These are phyloP conservation scores for Dilophus febrilis DNA, from an alignment of 2,888 invertebrate genomes.

Conservation along the genomic window DNA sequence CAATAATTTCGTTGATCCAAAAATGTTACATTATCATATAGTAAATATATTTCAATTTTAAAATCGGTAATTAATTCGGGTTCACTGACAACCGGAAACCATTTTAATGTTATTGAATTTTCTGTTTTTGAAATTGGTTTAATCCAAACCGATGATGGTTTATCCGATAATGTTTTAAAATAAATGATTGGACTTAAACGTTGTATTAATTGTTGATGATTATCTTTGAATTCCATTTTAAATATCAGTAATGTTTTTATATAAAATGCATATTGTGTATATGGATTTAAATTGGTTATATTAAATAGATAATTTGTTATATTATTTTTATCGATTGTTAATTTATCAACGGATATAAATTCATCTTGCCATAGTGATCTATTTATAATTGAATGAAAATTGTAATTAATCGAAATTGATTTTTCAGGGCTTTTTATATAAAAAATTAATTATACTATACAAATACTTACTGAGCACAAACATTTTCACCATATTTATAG, in stretches of 20 bases:
- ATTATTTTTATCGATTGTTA: slow-evolving; percentile 10
- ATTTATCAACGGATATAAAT: slow-evolving; percentile 8
- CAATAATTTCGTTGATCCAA: slow-evolving; percentile 37
- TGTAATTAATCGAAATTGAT: too few species aligned
- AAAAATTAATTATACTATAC: neutral
- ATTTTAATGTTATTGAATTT: slow-evolving; percentile 31
- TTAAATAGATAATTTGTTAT: slow-evolving; percentile 18
- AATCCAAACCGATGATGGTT: slow-evolving; percentile 29
- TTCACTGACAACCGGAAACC: slow-evolving; percentile 37
- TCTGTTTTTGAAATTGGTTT: slow-evolving; percentile 19
- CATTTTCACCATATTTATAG: slow-evolving; percentile 34
- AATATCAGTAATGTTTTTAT: slow-evolving; percentile 36
- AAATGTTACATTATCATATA: slow-evolving; percentile 21
- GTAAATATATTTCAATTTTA: slow-evolving; percentile 22
- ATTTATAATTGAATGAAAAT: too few species aligned
- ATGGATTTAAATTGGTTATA: slow-evolving; percentile 38
- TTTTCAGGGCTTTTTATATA: neutral
- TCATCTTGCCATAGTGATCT: slow-evolving; percentile 21
- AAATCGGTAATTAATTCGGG: slow-evolving; percentile 26
- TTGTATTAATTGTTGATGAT: slow-evolving; percentile 22
- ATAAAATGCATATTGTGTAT: slow-evolving; percentile 55
- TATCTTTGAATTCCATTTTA: neutral
- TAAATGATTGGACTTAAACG: slow-evolving; percentile 43
- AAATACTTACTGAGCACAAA: slow-evolving; percentile 23
- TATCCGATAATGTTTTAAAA: slow-evolving; percentile 43